Evolutionary conservation across 2,888 invertebrate species (phyloP), one percentile per base, ranked within the genome.

Genomic region (Anoplius nigerrimus): DNA sequence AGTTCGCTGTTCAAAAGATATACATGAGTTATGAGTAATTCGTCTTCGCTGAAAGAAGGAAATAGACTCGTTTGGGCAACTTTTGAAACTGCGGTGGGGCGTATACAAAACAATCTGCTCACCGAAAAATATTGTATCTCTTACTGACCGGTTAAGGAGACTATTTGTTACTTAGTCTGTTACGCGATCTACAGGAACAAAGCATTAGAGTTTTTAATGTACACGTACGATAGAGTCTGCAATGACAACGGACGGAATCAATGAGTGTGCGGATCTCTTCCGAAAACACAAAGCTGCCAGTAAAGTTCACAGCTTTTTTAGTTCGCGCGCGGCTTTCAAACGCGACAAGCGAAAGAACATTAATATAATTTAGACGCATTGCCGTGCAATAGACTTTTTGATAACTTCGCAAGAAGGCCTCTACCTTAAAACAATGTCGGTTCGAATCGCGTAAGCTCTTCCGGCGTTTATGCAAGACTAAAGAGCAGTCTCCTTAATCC

Each of bases 101-200:
- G 27, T n/a, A 57, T 52, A 62, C 48, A 27, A 59, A 63, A 34
- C 51, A 42, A 21, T 58, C 42, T 21, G 45, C n/a, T 62, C 43
- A 46, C 21, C 53, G 52, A 64, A 59, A 56, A 58, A 66, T 61
- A 53, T 24, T 57, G 24, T 22, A 62, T 69, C 72, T 62, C 65
- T 72, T 64, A 51, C 24, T 61, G 63, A 51, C 61, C 42, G 20
- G 52, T 72, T 67, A 60, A 58, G 61, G 61, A 68, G 67, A 67
- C 43, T 15, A 11, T 67, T n/a, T 21, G 18, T 27, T 13, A 34
- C 34, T 34, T 34, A 34, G 34, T 34, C 6, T 34, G 8, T 34
- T 6, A 34, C 34, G 34, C 34, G 34, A n/a, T 27, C 20, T 13
- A 54, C 22, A 46, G 22, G 34, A 53, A 24, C 45, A 55, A 62